Base-by-base conservation (phyloP, 2,888 invertebrate species). In the Andrena haemorrhoa region DNA sequence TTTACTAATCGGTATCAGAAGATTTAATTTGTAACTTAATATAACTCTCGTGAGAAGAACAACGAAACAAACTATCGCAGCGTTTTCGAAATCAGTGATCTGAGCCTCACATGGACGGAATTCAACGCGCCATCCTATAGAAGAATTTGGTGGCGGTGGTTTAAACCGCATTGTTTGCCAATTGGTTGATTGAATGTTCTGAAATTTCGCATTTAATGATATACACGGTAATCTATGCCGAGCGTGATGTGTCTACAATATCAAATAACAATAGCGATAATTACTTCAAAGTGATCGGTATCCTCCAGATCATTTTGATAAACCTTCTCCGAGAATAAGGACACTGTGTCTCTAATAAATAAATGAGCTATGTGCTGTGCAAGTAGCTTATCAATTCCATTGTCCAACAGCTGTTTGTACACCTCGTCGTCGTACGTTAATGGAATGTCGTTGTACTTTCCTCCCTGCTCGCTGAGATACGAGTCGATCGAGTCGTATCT, bases 131-230 rank as follows among this genome's bases (percentile, higher is more conserved):
- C 99, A 99, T 51, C 99, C 99, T 91, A 99, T 99, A 68, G 98
- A 95, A 8, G 98, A 98, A 93, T 98, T 97, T 0, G 98, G 98
- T 31, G 99, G 98, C 60, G 99, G 99, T 41, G 99, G 99, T 95
- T 99, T 99, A 95, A 99, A 99, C 56, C 98, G 95, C 98, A 99
- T 98, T 47, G 99, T 98, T 95, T 99, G 99, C 99, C 99, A 99
- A 95, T 99, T 99, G 35, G 99, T 99, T 0, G 99, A 99, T 93
- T 99, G 99, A 88, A 99, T 98, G 93, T 99, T 99, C 98, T 98
- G 93, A 2, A 93, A 93, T 74, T 53, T 75, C 35, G 49, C 7
- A 75, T 29, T 68, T 72, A 35, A 8, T 56, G 16, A n/a, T 72
- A 76, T 63, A 16, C 35, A 61, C 20, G n/a, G 66, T 23, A 31